These are phyloP conservation scores for Cartodere bifasciata DNA, from an alignment of 2,888 invertebrate species.

Conservation along the genomic window DNA sequence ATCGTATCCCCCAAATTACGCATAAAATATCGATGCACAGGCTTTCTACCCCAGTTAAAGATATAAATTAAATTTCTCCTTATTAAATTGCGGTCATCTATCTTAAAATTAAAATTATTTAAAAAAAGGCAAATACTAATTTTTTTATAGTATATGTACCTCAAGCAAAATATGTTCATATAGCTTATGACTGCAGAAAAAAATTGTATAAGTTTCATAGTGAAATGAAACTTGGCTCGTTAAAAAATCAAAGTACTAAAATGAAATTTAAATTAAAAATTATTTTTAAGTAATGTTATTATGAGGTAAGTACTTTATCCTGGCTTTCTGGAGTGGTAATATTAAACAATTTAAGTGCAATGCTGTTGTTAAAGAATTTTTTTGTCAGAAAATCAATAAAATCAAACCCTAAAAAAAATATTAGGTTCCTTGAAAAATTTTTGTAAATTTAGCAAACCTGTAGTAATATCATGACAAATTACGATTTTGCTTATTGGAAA, in stretches of 20 bases:
- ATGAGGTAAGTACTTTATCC: constrained; percentile 22
- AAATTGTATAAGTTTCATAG: constrained; percentile 39
- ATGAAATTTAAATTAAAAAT: constrained; percentile 10
- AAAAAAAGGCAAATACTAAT: constrained; percentile 20
- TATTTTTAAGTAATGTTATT: constrained; percentile 2
- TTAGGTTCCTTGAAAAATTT: constrained; percentile 1
- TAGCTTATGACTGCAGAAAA: constrained; percentile 41
- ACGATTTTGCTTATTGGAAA: constrained; percentile 27
- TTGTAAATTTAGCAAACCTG: constrained; percentile 20
- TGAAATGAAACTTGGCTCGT: constrained; percentile 39
- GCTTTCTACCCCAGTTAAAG: constrained; percentile 51
- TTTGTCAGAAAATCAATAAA: constrained; percentile 22
- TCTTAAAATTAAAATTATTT: constrained; percentile 24
- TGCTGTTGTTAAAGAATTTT: constrained; percentile 21
- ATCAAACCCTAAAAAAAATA: constrained; percentile 20
- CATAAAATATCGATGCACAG: constrained; percentile 39
- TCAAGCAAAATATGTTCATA: constrained; percentile 43
- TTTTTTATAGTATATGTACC: constrained; percentile 29
- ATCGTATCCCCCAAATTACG: constrained; percentile 43
- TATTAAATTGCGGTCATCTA: constrained; percentile 42
- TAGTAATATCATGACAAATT: constrained; percentile 27
- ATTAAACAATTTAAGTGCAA: constrained; percentile 27
- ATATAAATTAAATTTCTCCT: constrained; percentile 50
- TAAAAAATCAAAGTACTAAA: constrained; percentile 42
- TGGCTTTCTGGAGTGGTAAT: constrained; percentile 25